Conservation (phyloP, 1,140 invertebrate species). For the Oryzaephilus surinamensis region DNA sequence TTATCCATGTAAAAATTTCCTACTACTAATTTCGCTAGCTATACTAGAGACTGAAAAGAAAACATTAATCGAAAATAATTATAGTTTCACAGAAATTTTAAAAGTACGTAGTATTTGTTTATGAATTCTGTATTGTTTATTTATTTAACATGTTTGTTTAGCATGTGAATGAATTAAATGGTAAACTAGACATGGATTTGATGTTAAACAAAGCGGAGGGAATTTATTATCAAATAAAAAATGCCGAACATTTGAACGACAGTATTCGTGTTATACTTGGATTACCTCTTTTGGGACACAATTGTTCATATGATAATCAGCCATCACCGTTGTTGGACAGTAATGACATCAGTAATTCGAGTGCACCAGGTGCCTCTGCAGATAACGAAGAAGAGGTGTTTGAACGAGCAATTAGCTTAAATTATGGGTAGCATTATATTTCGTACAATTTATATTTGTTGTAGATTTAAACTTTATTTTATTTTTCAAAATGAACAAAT, state of each 20-base stretch:
- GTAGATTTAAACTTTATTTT: too few relatives aligned
- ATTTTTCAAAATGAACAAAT: too few relatives aligned
- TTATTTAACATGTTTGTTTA: conserved; percentile 35
- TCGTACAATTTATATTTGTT: too few relatives aligned
- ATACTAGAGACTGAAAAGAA: conserved; percentile 82
- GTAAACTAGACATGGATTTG: conserved; percentile 68
- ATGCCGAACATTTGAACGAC: conserved; percentile 55
- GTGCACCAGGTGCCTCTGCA: conserved; percentile 1
- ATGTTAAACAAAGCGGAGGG: conserved; percentile 78
- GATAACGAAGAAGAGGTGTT: conserved; percentile 1
- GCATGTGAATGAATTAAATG: conserved; percentile 89
- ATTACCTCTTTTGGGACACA: conserved; percentile 36
- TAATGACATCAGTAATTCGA: conserved; percentile 3
- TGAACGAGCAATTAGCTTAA: neutral
- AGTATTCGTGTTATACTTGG: conserved; percentile 57
- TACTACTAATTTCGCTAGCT: conserved; percentile 80
- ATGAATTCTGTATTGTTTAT: neutral
- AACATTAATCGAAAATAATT: conserved; percentile 77
- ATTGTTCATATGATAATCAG: too few relatives aligned
- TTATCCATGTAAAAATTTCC: conserved; percentile 87
- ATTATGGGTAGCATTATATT: neutral
- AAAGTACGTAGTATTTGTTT: conserved; percentile 60
- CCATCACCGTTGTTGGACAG: conserved; percentile 7
- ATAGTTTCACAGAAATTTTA: conserved; percentile 91
- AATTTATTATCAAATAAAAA: conserved; percentile 74